phyloP scores from a whole-genome alignment of 2,113 vertebrate species.

The Rhodinocichla rosea region DNA sequence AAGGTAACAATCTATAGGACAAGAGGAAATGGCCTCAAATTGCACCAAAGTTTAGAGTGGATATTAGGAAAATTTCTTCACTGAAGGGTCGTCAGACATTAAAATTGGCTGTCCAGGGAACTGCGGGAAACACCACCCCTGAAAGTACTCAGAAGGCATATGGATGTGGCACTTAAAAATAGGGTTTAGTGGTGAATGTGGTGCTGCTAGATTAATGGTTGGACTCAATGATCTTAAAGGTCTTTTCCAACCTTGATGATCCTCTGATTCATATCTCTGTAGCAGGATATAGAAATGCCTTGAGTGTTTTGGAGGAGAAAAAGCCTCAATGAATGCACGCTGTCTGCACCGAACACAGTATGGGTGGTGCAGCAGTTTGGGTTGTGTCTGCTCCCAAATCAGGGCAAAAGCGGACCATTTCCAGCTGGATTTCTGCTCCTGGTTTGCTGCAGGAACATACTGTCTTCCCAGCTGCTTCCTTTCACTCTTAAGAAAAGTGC shows the following conservation, averaged over 20 bases:
- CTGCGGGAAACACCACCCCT: neutral
- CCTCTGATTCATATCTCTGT: neutral
- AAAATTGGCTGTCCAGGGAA: neutral
- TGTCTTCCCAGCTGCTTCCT: neutral
- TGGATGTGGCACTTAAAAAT: neutral
- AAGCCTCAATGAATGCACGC: rapidly evolving
- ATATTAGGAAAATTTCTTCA: neutral
- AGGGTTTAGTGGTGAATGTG: neutral
- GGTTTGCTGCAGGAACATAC: neutral
- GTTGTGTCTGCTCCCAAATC: neutral
- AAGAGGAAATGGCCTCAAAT: neutral
- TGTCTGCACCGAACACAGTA: neutral
- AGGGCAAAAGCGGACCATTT: neutral
- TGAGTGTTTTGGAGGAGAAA: neutral
- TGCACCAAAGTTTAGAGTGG: neutral
- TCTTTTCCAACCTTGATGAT: neutral
- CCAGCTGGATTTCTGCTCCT: neutral
- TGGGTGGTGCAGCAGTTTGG: neutral
- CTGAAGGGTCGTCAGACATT: neutral
- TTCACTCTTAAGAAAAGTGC: neutral
- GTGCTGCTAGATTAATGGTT: neutral
- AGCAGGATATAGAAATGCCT: neutral
- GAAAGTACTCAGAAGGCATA: neutral
- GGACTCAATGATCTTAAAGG: neutral
- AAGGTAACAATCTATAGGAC: neutral